A percentile compares a stretch with the other conserved stretches of the same genome.
phyloP scores from a whole-genome alignment of 2,888 invertebrate genomes.

The Tachina fera region DNA sequence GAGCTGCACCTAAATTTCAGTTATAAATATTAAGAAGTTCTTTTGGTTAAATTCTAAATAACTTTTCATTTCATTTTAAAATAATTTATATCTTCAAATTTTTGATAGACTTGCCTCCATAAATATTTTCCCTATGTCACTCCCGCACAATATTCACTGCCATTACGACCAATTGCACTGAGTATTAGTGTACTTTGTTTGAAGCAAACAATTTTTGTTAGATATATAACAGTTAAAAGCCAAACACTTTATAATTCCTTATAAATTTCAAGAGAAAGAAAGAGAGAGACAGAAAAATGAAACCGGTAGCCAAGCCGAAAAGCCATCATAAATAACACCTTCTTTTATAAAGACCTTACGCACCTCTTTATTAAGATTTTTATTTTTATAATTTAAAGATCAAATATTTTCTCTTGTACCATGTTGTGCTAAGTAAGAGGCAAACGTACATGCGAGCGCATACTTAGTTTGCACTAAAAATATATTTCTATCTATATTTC shows the following conservation, averaged over 20 bases:
- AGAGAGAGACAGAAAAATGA: background rate
- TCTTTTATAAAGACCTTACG: slow-evolving; percentile 64
- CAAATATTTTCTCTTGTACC: slow-evolving; percentile 22
- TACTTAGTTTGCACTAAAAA: background rate
- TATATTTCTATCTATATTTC: background rate
- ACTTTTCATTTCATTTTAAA: background rate
- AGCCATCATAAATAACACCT: slow-evolving; percentile 70
- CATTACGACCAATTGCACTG: background rate
- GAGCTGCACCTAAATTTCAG: too few species aligned
- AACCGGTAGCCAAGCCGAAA: slow-evolving; percentile 53
- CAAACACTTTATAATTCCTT: slow-evolving; percentile 23
- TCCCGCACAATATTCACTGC: background rate
- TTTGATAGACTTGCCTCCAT: background rate
- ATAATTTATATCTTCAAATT: background rate
- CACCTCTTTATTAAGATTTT: slow-evolving; percentile 64
- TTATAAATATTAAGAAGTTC: too few species aligned
- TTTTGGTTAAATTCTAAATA: too few species aligned
- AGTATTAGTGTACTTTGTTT: background rate
- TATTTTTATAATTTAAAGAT: slow-evolving; percentile 48
- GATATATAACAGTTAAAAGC: slow-evolving; percentile 8
- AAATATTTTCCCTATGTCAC: background rate
- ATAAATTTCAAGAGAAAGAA: background rate
- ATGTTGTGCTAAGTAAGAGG: background rate
- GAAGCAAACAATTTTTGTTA: slow-evolving; percentile 14
- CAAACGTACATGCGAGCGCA: background rate